Base-by-base conservation (phyloP, 2,113 vertebrate species). In the Chaetodon trifascialis region DNA sequence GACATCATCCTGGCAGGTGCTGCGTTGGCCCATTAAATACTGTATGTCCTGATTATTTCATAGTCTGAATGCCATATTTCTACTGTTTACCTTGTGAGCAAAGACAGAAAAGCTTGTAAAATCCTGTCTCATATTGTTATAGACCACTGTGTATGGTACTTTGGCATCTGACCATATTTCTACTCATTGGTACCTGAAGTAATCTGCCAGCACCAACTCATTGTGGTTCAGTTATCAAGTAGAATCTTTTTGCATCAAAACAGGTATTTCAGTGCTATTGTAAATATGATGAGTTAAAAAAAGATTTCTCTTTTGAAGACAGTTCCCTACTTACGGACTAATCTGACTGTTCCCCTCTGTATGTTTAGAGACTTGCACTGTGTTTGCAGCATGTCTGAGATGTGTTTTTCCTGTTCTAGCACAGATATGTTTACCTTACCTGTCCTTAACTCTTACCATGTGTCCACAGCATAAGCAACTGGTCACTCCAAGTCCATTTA, bases 391-490 rank as follows among this genome's bases (percentile, higher is more conserved):
- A 76, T 54, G 65, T 84, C 74, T 64, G 59, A 71, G 47, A 65
- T 69, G 69, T 67, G 14, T 83, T 76, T 80, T 68, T 64, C 60
- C 34, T 75, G 42, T 67, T 82, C 42, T 34, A 55, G 23, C 59
- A 51, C 34, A 73, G 76, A 88, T 46, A 59, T 85, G 83, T 90
- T 83, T 83, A 81, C 78, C 76, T 84, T 79, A 85, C 86, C 76
- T 77, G 46, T 71, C 76, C 10, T 49, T 92, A 90, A 91, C 81
- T 85, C 79, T 86, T 82, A 86, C 80, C 89, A 91, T 88, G 81
- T 93, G 85, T 86, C 80, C 60, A 52, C 73, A 58, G 40, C 34
- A 59, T 23, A 66, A 81, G 65, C 67, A 73, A 21, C 52, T 25
- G 76, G 73, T 84, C 70, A 38, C 76, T 77, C 67, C 21, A 46